Conservation (phyloP, 2,797 vertebrate species). For the Trachurus trachurus region DNA sequence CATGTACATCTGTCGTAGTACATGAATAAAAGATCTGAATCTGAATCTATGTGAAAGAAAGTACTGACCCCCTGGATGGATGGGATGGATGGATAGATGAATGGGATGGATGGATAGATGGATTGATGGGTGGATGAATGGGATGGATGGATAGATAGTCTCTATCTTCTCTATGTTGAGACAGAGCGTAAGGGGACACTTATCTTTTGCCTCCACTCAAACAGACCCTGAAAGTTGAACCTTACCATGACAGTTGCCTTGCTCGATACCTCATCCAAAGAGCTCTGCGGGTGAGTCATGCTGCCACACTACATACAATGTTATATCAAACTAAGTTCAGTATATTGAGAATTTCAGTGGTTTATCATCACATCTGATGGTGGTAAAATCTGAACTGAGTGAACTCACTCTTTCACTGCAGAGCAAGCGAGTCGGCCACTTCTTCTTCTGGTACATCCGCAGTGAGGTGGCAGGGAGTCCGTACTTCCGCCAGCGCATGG, state of each 20-base stretch:
- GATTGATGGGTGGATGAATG: no score
- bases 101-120: no score
- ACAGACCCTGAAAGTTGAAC: constrained; percentile 88
- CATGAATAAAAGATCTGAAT: no score
- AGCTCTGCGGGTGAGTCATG: constrained; percentile 83
- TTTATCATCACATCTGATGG: not conserved
- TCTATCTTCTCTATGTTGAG: no score
- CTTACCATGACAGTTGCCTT: constrained; percentile 88
- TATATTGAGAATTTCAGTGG: not conserved
- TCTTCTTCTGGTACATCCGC: constrained; percentile 89
- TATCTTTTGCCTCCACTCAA: constrained; percentile 6
- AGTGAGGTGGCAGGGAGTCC: constrained; percentile 85
- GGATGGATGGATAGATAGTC: no score
- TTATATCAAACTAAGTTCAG: not conserved
- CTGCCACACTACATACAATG: not conserved
- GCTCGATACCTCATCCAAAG: constrained; percentile 85
- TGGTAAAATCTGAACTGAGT: not conserved
- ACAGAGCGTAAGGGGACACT: not conserved
- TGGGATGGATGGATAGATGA: no score
- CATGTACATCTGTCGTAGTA: no score
- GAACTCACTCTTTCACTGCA: constrained; percentile 49
- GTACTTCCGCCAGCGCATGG: constrained; percentile 86
- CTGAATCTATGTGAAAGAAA: no score
- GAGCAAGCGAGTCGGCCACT: constrained; percentile 89
- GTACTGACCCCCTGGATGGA: no score